Evolutionary conservation across 2,113 vertebrate genomes (phyloP).

Genomic region (Labeo catla): DNA sequence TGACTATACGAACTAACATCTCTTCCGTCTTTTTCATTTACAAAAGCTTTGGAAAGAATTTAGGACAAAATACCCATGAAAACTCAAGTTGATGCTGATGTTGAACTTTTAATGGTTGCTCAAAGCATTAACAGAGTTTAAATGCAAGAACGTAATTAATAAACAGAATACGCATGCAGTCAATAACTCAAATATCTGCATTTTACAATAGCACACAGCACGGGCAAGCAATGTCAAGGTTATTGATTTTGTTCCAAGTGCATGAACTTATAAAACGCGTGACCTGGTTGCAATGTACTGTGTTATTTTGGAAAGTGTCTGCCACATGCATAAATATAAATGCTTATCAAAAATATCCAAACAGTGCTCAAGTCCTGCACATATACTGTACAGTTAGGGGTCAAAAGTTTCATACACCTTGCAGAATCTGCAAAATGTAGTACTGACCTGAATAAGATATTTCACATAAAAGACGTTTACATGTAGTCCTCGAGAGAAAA

Average conservation of each 20-base stretch:
- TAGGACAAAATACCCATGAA: not conserved
- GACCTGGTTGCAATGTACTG: not conserved
- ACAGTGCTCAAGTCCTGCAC: not conserved
- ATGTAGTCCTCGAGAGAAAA: too few species aligned
- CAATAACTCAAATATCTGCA: not conserved
- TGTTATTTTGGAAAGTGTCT: not conserved
- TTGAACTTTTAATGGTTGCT: not conserved
- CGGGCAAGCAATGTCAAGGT: not conserved
- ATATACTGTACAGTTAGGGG: too few species aligned
- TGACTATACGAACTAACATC: not conserved
- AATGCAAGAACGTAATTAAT: not conserved
- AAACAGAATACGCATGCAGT: not conserved
- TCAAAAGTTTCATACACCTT: too few species aligned
- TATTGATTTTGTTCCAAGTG: not conserved
- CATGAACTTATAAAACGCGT: not conserved
- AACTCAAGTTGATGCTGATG: not conserved
- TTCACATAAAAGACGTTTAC: too few species aligned
- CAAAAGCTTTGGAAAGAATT: not conserved
- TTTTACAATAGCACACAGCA: not conserved
- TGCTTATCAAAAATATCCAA: not conserved
- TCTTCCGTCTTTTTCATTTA: not conserved
- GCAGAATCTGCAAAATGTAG: too few species aligned
- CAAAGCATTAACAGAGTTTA: not conserved
- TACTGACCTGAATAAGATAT: too few species aligned
- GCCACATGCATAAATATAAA: not conserved